Base-by-base conservation (phyloP, 2,888 invertebrate species). In the Stictocephala bisonia region DNA sequence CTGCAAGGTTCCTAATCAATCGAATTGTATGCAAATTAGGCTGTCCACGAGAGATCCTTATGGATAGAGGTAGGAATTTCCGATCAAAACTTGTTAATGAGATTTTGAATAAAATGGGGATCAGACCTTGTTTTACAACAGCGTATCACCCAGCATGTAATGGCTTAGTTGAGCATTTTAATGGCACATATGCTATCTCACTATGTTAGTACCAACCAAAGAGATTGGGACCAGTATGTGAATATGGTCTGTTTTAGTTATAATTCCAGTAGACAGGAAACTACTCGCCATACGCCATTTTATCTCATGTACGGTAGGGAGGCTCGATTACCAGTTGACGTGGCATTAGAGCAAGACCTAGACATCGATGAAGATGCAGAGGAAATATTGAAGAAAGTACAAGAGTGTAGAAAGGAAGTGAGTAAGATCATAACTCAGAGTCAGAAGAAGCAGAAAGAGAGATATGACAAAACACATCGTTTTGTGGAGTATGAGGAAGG, bases 101-200 rank as follows among this genome's bases (percentile, higher is more conserved):
- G 13, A 15, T 64, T 40, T 18, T 40, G 40, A 64, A 40, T 6
- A 40, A 22, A n/a, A 13, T 64, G 22, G 64, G 64, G 13, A 24
- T 40, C 15, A 31, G 50, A 6, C 35, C 64, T 41, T 40, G 7
- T 13, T 41, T 41, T n/a, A 64, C 64, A 22, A 64, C 64, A 11
- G 64, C 64, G n/a, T 64, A 56, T 18, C 56, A 56, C 29, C 56
- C 56, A n/a, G 18, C 18, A 29, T 27, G 56, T n/a, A 56, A 56
- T 18, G 56, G 64, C 3, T 18, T 64, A 15, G 64, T 64, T 27
- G 44, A 64, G 18, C 40, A 41, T 40, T 64, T 64, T 26, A 64
- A 64, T 29, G 40, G 44, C 31, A 35, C 40, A 40, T 24, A 64
- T 64, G 64, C 31, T 64, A 20, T 64, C 64, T 13, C 13, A 18